These are phyloP conservation scores for Adineta ricciae DNA, from an alignment of 2,888 invertebrate genomes.

Conservation along the genomic window DNA sequence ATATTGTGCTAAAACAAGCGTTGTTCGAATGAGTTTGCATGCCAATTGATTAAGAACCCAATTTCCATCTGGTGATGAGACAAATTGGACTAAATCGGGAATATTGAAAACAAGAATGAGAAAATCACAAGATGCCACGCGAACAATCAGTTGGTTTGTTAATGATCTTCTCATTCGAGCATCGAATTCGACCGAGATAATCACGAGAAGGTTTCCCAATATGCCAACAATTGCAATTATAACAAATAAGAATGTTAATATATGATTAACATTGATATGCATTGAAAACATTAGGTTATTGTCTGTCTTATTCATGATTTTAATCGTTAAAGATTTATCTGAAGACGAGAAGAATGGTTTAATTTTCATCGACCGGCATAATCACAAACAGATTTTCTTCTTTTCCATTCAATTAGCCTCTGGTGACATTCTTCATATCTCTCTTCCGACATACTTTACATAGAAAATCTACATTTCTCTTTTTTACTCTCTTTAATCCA, in stretches of 20 bases:
- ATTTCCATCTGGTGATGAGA: background rate
- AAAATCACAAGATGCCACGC: slow-evolving; percentile 6
- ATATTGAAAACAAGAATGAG: slow-evolving; percentile 18
- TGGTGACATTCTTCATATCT: background rate
- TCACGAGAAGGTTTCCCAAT: background rate
- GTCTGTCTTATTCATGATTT: background rate
- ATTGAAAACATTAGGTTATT: background rate
- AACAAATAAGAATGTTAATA: slow-evolving; percentile 2
- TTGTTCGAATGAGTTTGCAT: slow-evolving; percentile 3
- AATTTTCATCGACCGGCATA: no score
- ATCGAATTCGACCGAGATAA: background rate
- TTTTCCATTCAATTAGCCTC: background rate
- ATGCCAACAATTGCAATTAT: background rate
- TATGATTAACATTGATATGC: background rate
- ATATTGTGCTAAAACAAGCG: slow-evolving; percentile 16
- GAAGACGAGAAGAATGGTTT: no score
- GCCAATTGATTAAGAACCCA: background rate
- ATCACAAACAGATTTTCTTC: background rate
- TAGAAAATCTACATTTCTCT: no score
- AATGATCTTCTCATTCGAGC: slow-evolving; percentile 6
- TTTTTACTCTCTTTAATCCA: no score
- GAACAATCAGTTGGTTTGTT: slow-evolving; percentile 13
- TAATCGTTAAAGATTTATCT: background rate
- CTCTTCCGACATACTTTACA: background rate
- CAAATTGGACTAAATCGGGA: background rate